These are phyloP conservation scores for Forbesichthys agassizii DNA, from an alignment of 2,113 vertebrate species.

Conservation along the genomic window DNA sequence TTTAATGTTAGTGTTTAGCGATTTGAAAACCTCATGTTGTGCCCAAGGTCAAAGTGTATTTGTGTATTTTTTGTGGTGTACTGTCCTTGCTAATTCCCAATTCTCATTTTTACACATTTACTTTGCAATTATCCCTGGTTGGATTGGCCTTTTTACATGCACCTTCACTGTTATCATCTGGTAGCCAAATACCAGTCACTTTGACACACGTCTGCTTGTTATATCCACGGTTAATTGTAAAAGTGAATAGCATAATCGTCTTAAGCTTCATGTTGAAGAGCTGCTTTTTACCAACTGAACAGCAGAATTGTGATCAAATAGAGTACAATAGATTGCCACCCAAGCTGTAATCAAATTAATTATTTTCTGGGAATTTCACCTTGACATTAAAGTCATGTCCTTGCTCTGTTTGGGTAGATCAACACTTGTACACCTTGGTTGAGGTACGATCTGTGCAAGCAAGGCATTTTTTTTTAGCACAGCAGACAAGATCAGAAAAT, in stretches of 20 bases:
- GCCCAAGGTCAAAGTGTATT: not conserved
- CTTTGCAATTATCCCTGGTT: not conserved
- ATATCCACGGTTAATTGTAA: not conserved
- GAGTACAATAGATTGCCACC: not conserved
- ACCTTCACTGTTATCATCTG: not conserved
- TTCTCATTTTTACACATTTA: no score
- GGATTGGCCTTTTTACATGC: not conserved
- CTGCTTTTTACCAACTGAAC: constrained; percentile 10
- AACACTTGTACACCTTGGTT: constrained; percentile 12
- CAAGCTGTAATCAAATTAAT: not conserved
- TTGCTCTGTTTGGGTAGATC: not conserved
- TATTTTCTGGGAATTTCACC: constrained; percentile 14
- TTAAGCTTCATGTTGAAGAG: not conserved
- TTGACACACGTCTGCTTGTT: not conserved
- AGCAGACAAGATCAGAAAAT: no score
- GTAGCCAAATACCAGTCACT: not conserved
- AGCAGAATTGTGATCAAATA: not conserved
- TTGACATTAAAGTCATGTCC: constrained; percentile 1
- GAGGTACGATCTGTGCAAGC: not conserved
- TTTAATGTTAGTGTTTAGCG: not conserved
- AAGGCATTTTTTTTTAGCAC: no score
- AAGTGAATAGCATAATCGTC: not conserved
- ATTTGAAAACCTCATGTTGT: not conserved
- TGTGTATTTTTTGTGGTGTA: not conserved
- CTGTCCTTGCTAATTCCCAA: no score